Evolutionary conservation across 2,888 invertebrate genomes (phyloP).

Genomic region (Athalia cordata): DNA sequence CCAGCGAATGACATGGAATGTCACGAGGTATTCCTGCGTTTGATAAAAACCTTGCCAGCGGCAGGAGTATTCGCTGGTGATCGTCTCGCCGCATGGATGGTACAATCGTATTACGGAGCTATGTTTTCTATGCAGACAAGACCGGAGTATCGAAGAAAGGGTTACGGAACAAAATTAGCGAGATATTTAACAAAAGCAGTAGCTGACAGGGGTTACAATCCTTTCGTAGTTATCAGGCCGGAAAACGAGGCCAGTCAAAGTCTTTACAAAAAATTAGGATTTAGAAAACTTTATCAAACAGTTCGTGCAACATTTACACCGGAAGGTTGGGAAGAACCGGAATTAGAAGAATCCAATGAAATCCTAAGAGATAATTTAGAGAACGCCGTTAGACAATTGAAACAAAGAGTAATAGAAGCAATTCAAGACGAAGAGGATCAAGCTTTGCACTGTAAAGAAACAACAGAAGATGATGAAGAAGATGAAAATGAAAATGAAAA

Average conservation of each 20-base stretch:
- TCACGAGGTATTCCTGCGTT: constrained; percentile 87
- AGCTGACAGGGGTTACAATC: constrained; percentile 84
- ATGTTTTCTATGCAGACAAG: constrained; percentile 95
- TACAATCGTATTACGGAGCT: constrained; percentile 92
- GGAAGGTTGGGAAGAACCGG: constrained; percentile 66
- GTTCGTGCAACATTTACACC: constrained; percentile 87
- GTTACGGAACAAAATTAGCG: constrained; percentile 73
- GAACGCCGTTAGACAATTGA: constrained; percentile 60
- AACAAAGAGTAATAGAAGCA: constrained; percentile 60
- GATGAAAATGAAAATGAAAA: constrained; percentile 45
- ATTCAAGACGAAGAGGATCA: constrained; percentile 58
- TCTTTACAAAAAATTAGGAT: constrained; percentile 89
- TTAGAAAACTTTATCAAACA: constrained; percentile 86
- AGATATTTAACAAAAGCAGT: constrained; percentile 76
- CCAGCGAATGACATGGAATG: constrained; percentile 93
- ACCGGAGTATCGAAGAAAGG: constrained; percentile 84
- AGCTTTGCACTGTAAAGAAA: constrained; percentile 49
- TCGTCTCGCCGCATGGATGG: constrained; percentile 92
- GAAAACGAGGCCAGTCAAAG: constrained; percentile 91
- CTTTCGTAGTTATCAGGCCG: constrained; percentile 90
- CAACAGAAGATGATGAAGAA: constrained; percentile 13
- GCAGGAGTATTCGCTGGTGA: constrained; percentile 86
- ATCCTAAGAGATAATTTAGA: constrained; percentile 63
- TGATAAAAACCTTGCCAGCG: constrained; percentile 86
- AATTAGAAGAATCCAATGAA: constrained; percentile 54